A percentile compares a stretch with the other conserved stretches of the same genome.
Conservation (phyloP, 2,113 vertebrate genomes). For the Phodopus roborovskii region DNA sequence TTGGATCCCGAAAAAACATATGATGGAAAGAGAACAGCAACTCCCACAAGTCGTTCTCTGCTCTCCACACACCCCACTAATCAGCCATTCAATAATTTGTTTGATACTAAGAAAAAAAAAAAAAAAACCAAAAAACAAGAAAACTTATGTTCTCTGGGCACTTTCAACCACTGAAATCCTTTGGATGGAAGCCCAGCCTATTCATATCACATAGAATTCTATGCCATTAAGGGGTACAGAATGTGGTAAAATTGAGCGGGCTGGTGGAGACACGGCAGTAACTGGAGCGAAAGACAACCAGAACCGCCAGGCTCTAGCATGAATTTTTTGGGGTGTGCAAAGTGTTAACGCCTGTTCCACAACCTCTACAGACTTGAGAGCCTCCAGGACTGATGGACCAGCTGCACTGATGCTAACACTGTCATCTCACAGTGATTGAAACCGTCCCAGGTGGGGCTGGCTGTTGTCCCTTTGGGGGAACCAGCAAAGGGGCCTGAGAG, state of each 20-base stretch:
- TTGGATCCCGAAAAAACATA: neutral
- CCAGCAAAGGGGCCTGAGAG: neutral
- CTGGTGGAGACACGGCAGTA: neutral
- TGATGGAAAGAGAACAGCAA: neutral
- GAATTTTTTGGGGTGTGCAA: neutral
- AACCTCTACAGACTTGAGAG: fast-evolving
- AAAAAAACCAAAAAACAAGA: neutral
- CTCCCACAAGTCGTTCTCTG: neutral
- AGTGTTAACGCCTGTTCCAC: neutral
- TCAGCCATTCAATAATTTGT: neutral
- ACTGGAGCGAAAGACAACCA: neutral
- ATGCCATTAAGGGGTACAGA: neutral
- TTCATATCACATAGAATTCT: neutral
- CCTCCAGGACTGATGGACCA: fast-evolving
- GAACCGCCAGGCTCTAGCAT: neutral
- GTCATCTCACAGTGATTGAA: neutral
- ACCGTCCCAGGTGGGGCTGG: fast-evolving
- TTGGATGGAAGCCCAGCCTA: neutral
- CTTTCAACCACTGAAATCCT: neutral
- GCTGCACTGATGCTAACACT: neutral
- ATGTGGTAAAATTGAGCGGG: neutral
- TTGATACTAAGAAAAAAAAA: neutral
- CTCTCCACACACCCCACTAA: neutral
- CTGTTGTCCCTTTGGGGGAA: neutral
- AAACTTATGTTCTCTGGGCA: neutral